Evolutionary conservation across 2,113 vertebrate genomes (phyloP), one percentile per base, ranked within the genome.

Genomic region (Burhinus oedicnemus): DNA sequence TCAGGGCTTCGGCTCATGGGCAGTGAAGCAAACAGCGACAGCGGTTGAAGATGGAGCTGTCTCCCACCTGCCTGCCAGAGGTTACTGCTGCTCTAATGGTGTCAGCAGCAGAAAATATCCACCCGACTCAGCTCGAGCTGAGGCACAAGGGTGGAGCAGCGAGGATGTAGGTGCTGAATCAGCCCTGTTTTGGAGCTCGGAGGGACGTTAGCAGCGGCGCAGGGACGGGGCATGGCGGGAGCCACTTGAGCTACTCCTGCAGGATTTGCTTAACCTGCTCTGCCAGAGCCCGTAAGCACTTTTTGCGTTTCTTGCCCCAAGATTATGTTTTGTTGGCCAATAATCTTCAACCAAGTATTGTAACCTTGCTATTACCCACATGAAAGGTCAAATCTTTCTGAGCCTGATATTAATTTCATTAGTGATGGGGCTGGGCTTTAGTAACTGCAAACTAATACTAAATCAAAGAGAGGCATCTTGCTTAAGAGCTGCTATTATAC

Each of bases 1-100:
- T 95, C 58, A 19, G 96, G 92, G 96, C 85, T 96, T 94, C 4
- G 0, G 75, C 85, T 95, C 45, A 51, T 47, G 84, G 74, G 95
- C 95, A 95, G 45, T 38, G 92, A 96, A 96, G 96, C 95, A 90
- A 86, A 83, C 54, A 74, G 75, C 1, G 1, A 15, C 40, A 6
- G 90, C 16, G 11, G 70, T 19, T 74, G 75, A 68, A 86, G 95
- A 95, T 86, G 95, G 79, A 96, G 82, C 87, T 74, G 95, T 65
- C 82, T 96, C 87, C 96, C 95, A 95, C 96, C 93, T 80, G 93
- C 71, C 91, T 94, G 96, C 92, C 93, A 95, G 95, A 95, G 93
- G 96, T 95, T 94, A 91, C 82, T 70, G 82, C 82, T 70, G 70
- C 84, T 85, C 75, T 77, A 34, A 89, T 29, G 83, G 90, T 66